phyloP scores from a whole-genome alignment of 2,797 vertebrate genomes.

The Sphenopsis melanotis region DNA sequence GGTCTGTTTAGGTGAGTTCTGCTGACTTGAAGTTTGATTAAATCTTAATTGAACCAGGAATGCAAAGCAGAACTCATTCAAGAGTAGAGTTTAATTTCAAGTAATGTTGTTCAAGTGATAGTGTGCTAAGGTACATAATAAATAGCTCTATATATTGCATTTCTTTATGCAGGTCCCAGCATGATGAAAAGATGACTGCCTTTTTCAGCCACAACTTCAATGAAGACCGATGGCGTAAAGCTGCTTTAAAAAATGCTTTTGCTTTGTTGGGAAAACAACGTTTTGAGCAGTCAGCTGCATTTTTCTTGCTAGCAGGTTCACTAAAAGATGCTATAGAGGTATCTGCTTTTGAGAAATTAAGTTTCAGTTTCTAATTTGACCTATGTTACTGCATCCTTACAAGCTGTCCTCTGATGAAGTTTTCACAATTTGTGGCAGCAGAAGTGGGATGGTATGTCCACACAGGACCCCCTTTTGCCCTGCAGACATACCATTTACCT shows the following conservation, averaged over 20 bases:
- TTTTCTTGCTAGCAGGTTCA: slow-evolving; percentile 96
- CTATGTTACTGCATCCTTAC: not conserved
- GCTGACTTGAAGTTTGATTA: not conserved
- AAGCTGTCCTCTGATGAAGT: not conserved
- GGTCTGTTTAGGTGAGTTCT: slow-evolving; percentile 90
- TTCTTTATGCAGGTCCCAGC: slow-evolving; percentile 85
- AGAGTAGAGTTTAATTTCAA: not conserved
- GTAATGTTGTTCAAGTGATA: not conserved
- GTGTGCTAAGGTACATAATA: not conserved
- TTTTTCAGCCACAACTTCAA: slow-evolving; percentile 98
- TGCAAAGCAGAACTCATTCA: not conserved
- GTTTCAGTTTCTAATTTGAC: not conserved
- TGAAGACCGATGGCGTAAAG: slow-evolving; percentile 96
- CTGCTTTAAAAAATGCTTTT: slow-evolving; percentile 97
- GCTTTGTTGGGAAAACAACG: slow-evolving; percentile 96
- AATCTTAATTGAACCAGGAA: not conserved
- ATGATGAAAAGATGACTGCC: slow-evolving; percentile 96
- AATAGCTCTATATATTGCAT: not conserved
- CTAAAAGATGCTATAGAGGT: slow-evolving; percentile 99
- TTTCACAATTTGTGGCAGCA: not conserved
- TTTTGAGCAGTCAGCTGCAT: slow-evolving; percentile 96
- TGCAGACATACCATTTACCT: not conserved
- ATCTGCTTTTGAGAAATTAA: slow-evolving; percentile 12
- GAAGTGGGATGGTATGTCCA: not conserved
- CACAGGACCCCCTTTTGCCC: not conserved